These are phyloP conservation scores for Austrolebias charrua DNA, from an alignment of 2,797 vertebrate genomes.

Conservation along the genomic window DNA sequence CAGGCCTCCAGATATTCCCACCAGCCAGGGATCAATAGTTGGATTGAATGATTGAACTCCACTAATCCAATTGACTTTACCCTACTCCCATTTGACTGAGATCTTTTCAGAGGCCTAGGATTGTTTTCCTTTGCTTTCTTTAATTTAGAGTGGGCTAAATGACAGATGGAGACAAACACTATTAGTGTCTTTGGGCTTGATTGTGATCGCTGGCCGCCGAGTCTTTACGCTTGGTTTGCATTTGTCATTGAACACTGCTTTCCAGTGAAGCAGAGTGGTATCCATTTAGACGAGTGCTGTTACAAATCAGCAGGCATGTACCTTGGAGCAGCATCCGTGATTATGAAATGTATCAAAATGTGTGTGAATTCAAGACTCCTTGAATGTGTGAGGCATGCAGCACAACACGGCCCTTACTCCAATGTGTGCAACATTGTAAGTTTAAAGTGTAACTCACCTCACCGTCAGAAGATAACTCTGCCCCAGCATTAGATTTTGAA, in stretches of 20 bases:
- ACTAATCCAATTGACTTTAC: constrained; percentile 67
- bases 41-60: constrained; percentile 70
- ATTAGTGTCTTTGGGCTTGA: constrained; percentile 55
- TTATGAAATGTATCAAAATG: constrained; percentile 26
- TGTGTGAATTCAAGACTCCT: constrained; percentile 34
- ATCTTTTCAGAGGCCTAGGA: constrained; percentile 41
- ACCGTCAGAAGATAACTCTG: no score
- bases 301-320: constrained; percentile 56
- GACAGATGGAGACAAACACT: constrained; percentile 43
- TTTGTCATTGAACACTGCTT: constrained; percentile 44
- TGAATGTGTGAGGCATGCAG: constrained; percentile 33
- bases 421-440: constrained; percentile 25
- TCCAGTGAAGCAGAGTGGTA: constrained; percentile 13
- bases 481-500: no score
- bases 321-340: constrained; percentile 30
- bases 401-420: constrained; percentile 24
- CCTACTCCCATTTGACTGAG: constrained; percentile 34
- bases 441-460: not conserved
- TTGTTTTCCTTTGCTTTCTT: constrained; percentile 53
- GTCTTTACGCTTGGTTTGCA: constrained; percentile 42
- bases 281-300: constrained; percentile 55
- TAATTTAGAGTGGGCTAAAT: constrained; percentile 59
- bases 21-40: constrained; percentile 61
- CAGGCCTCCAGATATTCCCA: constrained; percentile 57
- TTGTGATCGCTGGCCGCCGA: constrained; percentile 50